These are phyloP conservation scores for Brienomyrus brachyistius DNA, from an alignment of 2,113 vertebrate genomes.

Conservation along the genomic window DNA sequence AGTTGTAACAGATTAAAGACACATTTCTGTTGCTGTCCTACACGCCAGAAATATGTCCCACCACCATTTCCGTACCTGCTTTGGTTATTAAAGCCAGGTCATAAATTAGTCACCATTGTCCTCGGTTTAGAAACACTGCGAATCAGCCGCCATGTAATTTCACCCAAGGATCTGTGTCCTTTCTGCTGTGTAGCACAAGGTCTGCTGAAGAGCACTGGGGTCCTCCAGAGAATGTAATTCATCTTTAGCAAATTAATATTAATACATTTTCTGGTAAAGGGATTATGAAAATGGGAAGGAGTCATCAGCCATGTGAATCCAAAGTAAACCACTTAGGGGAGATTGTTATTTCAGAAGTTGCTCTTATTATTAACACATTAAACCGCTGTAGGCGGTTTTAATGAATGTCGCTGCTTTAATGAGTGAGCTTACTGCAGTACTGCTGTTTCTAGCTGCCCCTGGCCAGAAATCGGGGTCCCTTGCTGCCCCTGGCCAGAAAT, in stretches of 20 bases:
- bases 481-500: not conserved
- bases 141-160: not conserved
- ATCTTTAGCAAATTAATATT: conserved; percentile 1
- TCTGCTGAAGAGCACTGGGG: not conserved
- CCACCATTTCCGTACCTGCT: not conserved
- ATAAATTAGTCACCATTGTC: not conserved
- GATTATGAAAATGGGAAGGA: conserved; percentile 17
- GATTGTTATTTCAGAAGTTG: conserved; percentile 6
- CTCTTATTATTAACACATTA: conserved; percentile 55
- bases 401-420: conserved; percentile 53
- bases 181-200: not conserved
- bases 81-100: not conserved
- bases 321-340: conserved; percentile 40
- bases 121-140: not conserved
- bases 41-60: not conserved
- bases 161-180: not conserved
- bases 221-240: not conserved
- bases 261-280: not conserved
- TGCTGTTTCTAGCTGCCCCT: conserved; percentile 26
- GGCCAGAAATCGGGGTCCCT: not conserved
- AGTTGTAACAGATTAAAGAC: not conserved
- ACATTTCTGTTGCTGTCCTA: not conserved
- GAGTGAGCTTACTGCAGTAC: conserved; percentile 46
- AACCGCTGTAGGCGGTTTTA: conserved; percentile 39
- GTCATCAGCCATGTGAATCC: conserved; percentile 38